Evolutionary conservation across 2,797 vertebrate genomes (phyloP), one percentile per base, ranked within the genome.

Genomic region (Natrix natrix): DNA sequence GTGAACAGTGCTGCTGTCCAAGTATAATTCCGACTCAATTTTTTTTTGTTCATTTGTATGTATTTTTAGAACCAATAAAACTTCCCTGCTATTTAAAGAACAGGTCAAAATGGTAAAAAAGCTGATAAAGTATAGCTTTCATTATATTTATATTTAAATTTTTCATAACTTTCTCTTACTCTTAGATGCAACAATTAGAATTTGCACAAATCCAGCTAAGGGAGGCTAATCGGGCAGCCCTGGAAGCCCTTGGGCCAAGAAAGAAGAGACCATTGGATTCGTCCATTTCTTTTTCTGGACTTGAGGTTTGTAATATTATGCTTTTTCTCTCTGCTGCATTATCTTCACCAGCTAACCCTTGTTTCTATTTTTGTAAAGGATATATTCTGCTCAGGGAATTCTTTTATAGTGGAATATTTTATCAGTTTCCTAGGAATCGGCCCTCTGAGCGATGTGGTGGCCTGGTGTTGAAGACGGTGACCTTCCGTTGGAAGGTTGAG

Each of bases 171-270:
- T 93, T 22, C 90, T 78, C 43, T 93, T 91, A 87, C 91, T 74
- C 88, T 28, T 93, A 99, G 99, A 97, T 99, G 96, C 99, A 99
- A 91, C 98, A 99, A 91, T 93, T 99, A 95, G 99, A 99, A 96
- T 97, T 99, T 26, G 98, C 98, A 88, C 98, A 99, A 97, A 98
- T 98, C 94, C 98, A 99, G 91, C 98, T 99, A 8, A 97, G 98
- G 96, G 98, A 99, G 93, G 98, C 99, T 87, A 99, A 99, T 97
- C 97, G 99, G 56, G 98, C 99, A 1, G 99, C 99, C 89, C 97
- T 99, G 94, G 99, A 99, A 88, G 99, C 99, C 92, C 99, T 99
- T 83, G 99, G 99, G 57, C 99, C 99, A 55, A 98, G 99, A 87
- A 99, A 98, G 97, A 99, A 98, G 94, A 98, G 98, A 97, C 97